These are phyloP conservation scores for Coenonympha glycerion DNA, from an alignment of 2,888 invertebrate genomes.

Conservation along the genomic window DNA sequence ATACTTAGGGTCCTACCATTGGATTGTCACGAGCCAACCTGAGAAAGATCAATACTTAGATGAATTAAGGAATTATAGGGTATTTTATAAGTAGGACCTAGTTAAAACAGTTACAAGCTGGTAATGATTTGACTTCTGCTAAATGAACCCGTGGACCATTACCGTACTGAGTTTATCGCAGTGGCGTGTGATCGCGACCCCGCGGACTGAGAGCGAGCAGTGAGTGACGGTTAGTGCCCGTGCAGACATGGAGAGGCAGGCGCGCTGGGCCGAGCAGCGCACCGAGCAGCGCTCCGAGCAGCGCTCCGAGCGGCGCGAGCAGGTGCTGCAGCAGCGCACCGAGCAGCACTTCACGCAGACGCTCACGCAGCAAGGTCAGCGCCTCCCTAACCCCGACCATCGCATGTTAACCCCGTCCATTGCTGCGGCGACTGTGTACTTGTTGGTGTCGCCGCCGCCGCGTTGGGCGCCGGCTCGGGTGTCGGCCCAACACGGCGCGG, in stretches of 20 bases:
- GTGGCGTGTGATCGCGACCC: constrained; percentile 64
- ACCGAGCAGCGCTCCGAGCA: constrained; percentile 83
- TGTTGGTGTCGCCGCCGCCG: constrained; percentile 27
- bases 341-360: constrained; percentile 88
- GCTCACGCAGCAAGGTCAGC: constrained; percentile 85
- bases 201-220: constrained; percentile 66
- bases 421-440: constrained; percentile 3
- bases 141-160: constrained; percentile 77
- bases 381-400: too few species aligned
- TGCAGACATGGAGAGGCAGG: constrained; percentile 86
- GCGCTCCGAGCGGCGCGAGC: constrained; percentile 53
- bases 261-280: constrained; percentile 69
- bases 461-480: constrained; percentile 27
- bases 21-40: too few species aligned
- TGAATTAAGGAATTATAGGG: too few species aligned
- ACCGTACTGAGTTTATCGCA: constrained; percentile 58
- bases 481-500: constrained; percentile 27
- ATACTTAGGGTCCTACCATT: too few species aligned
- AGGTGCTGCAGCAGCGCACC: constrained; percentile 68
- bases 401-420: too few species aligned
- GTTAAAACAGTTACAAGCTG: too few species aligned
- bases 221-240: constrained; percentile 64
- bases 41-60: too few species aligned
- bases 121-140: constrained; percentile 87
- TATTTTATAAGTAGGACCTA: too few species aligned